phyloP scores from a whole-genome alignment of 2,113 vertebrate species.

The Catharus minimus region DNA sequence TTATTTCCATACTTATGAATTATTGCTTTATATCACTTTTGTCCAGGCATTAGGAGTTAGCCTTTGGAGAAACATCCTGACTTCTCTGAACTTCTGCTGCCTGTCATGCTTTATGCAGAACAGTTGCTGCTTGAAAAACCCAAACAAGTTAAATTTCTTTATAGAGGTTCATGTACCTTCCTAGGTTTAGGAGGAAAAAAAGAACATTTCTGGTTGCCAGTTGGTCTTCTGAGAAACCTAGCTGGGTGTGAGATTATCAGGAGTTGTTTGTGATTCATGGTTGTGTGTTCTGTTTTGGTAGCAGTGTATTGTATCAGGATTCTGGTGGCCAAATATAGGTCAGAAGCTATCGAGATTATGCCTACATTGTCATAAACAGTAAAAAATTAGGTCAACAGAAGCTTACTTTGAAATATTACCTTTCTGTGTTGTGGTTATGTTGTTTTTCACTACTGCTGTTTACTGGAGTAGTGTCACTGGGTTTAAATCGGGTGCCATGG shows the following conservation, averaged over 20 bases:
- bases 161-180: fast-evolving
- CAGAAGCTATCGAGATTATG: neutral
- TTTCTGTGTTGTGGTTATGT: neutral
- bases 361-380: neutral
- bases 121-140: neutral
- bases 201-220: neutral
- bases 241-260: neutral
- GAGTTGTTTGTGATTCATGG: neutral
- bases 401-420: neutral
- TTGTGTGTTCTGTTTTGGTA: neutral
- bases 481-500: neutral
- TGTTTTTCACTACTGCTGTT: neutral
- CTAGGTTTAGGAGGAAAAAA: neutral
- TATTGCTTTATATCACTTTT: neutral
- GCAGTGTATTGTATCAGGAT: neutral
- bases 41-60: neutral
- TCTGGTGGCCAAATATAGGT: neutral
- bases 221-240: neutral
- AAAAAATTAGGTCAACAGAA: neutral
- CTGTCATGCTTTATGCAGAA: neutral
- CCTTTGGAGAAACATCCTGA: neutral
- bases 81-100: neutral
- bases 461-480: neutral
- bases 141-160: neutral
- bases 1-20: neutral